Percentiles rank a stretch among this genome's conserved stretches.
These are phyloP conservation scores for Plodia interpunctella DNA, from an alignment of 1,140 invertebrate species.

Conservation along the genomic window DNA sequence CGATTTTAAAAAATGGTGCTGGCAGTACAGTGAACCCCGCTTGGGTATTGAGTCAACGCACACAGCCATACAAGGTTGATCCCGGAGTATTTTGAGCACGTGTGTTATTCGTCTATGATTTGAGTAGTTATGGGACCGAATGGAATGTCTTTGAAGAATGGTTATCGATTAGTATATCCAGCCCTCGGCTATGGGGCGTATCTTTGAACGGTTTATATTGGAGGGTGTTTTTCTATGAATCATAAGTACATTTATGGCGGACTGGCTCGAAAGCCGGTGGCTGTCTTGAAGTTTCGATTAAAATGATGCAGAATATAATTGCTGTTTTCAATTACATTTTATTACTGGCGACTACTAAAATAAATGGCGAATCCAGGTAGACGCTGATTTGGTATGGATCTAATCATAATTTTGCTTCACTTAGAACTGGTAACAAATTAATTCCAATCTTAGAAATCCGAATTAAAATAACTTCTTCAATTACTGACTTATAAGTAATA, in stretches of 20 bases:
- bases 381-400: too few species aligned
- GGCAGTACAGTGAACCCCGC: conserved; percentile 62
- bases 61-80: conserved; percentile 31
- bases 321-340: too few species aligned
- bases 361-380: too few species aligned
- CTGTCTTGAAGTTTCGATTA: too few species aligned
- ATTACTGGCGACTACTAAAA: too few species aligned
- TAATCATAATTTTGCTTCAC: too few species aligned
- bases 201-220: conserved; percentile 51
- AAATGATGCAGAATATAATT: too few species aligned
- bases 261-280: conserved; percentile 48
- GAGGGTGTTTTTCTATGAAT: conserved; percentile 65
- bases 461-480: conserved; percentile 35
- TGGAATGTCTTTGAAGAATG: conserved; percentile 34
- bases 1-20: conserved; percentile 65
- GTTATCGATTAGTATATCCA: conserved; percentile 30
- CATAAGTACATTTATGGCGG: conserved; percentile 68
- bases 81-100: not conserved
- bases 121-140: conserved; percentile 18
- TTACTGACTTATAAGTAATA: too few species aligned
- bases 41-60: conserved; percentile 49
- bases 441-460: too few species aligned
- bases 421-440: too few species aligned
- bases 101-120: not conserved
- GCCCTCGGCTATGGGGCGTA: conserved; percentile 44